phyloP scores from a whole-genome alignment of 2,113 vertebrate species.

The Oenanthe melanoleuca region DNA sequence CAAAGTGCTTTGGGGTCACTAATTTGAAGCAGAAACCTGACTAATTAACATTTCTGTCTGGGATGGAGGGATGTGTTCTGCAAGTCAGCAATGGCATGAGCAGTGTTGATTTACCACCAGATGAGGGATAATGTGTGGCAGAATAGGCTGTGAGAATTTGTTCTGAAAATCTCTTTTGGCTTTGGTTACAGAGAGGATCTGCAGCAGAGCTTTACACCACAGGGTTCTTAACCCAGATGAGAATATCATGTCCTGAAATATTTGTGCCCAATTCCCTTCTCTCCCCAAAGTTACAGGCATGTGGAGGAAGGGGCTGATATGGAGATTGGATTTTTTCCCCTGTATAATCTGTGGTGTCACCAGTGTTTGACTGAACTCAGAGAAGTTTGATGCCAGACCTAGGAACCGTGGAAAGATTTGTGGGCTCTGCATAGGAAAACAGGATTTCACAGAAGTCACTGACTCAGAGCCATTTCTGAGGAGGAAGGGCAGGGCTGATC shows the following conservation, averaged over 20 bases:
- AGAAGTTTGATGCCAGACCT: background rate
- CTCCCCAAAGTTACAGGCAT: background rate
- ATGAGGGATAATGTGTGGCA: background rate
- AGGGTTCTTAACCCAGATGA: accelerated
- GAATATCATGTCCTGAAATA: background rate
- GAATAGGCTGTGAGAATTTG: background rate
- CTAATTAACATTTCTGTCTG: slow-evolving; percentile 37
- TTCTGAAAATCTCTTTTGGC: background rate
- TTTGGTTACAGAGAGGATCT: background rate
- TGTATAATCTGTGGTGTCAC: background rate
- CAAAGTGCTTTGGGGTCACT: background rate
- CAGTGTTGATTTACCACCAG: background rate
- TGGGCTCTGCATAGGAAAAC: background rate
- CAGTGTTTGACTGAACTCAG: background rate
- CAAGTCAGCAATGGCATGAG: background rate
- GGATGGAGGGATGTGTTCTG: background rate
- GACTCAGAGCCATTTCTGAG: background rate
- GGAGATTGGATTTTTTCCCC: background rate
- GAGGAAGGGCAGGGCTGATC: background rate
- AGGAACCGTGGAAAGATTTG: background rate
- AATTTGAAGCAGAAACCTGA: slow-evolving; percentile 37
- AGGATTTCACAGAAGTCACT: background rate
- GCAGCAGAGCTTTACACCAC: background rate
- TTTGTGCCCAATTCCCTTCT: background rate
- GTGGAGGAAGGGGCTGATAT: background rate